Percentiles rank a stretch among this genome's conserved stretches.
Conservation (phyloP, 2,113 vertebrate species). For the Mungos mungo region DNA sequence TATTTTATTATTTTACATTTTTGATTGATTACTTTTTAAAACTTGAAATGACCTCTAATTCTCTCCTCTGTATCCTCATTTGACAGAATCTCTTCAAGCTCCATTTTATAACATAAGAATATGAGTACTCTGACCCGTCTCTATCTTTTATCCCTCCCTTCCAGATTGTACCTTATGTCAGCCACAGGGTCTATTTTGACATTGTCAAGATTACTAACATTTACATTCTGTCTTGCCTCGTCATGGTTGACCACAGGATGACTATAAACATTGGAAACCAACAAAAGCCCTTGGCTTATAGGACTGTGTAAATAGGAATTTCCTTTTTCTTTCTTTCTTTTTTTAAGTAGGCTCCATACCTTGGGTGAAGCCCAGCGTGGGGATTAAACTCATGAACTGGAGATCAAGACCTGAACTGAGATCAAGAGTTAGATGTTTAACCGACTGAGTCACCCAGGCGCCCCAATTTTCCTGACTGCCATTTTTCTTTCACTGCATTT, state of each 20-base stretch:
- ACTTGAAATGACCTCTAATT: neutral
- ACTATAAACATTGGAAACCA: neutral
- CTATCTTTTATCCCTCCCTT: neutral
- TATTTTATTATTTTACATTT: neutral
- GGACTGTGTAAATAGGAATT: neutral
- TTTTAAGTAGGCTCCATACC: too few relatives aligned
- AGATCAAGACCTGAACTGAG: too few relatives aligned
- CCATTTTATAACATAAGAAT: neutral
- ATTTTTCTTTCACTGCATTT: neutral
- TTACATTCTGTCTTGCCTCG: neutral
- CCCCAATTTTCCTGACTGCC: neutral
- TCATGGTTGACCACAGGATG: neutral
- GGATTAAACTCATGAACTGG: too few relatives aligned
- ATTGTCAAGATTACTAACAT: neutral
- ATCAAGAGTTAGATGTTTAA: too few relatives aligned
- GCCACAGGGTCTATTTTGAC: neutral
- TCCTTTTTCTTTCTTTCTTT: accelerated
- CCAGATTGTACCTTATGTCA: neutral
- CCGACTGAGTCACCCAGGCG: too few relatives aligned
- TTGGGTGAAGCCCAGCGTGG: too few relatives aligned
- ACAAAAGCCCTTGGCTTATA: neutral
- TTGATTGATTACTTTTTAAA: neutral
- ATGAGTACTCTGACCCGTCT: neutral
- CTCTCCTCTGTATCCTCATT: neutral
- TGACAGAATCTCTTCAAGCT: neutral